Base-by-base conservation (phyloP, 92 coral and sea anemone genomes). In the Blastomussa wellsi region DNA sequence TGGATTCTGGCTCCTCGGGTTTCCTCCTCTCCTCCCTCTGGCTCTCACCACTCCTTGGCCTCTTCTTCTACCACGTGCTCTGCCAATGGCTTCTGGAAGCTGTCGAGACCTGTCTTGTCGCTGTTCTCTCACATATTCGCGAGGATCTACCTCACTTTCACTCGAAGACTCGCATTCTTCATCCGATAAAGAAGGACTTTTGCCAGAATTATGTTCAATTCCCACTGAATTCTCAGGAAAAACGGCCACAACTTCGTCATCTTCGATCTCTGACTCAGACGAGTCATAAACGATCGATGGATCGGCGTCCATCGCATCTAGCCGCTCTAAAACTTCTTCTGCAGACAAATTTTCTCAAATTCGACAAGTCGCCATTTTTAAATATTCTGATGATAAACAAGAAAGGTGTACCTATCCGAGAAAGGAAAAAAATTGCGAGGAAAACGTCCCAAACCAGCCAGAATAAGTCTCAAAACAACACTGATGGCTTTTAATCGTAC, bases 331-430 rank as follows among this genome's bases (percentile, higher is more conserved):
- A 64, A 64, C 70, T n/a, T 64, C 70, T 64, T 64, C 70, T 64
- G 19, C 35, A n/a, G 70, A n/a, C 35, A 64, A 64, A 64, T 64
- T n/a, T 64, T 64, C 70, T n/a, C 70, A 7, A 3, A 24, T 17
- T 77, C 68, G 35, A n/a, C n/a, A 8, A 53, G 67, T 52, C 42
- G 67, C 80, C 80, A 77, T 77, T 51, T 77, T n/a, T n/a, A n/a
- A n/a, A n/a, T n/a, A n/a, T n/a, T n/a, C n/a, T n/a, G n/a, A n/a
- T n/a, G n/a, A n/a, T n/a, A n/a, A n/a, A n/a, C n/a, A n/a, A n/a
- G n/a, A n/a, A n/a, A n/a, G n/a, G n/a, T n/a, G n/a, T n/a, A n/a
- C n/a, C n/a, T n/a, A n/a, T n/a, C n/a, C n/a, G n/a, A n/a, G n/a
- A n/a, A n/a, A n/a, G n/a, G n/a, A n/a, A n/a, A n/a, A n/a, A n/a